Percentiles rank a stretch among this genome's conserved stretches.
phyloP scores from a whole-genome alignment of 2,888 invertebrate genomes.

The Euspilapteryx auroguttella region DNA sequence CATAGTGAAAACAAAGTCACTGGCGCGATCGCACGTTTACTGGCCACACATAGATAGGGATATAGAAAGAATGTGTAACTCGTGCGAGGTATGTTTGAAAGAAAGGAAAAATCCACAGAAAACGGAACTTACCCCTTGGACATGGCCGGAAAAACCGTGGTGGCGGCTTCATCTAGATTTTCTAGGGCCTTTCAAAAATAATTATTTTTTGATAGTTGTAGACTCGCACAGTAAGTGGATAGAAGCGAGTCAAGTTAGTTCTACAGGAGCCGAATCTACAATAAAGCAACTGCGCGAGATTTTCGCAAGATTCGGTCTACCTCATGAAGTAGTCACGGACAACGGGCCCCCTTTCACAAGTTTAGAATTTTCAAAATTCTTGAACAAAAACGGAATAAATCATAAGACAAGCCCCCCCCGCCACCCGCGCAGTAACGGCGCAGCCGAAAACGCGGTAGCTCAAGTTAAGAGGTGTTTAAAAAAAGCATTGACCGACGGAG shows the following conservation, averaged over 20 bases:
- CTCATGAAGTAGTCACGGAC: background rate
- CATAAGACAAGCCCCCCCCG: background rate
- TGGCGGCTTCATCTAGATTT: too few relatives aligned
- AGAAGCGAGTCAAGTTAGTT: background rate
- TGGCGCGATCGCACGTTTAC: too few relatives aligned
- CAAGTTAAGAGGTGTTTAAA: background rate
- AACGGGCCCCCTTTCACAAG: conserved; percentile 1
- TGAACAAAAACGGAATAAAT: background rate
- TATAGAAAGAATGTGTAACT: background rate
- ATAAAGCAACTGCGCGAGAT: background rate
- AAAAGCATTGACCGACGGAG: background rate
- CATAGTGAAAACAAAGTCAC: too few relatives aligned
- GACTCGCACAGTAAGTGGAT: conserved; percentile 2
- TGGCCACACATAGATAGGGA: conserved; percentile 1
- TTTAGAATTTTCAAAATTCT: background rate
- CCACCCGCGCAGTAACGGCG: conserved; percentile 2
- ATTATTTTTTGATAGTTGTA: background rate
- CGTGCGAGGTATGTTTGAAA: background rate
- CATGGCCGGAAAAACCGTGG: conserved; percentile 2
- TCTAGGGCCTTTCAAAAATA: background rate
- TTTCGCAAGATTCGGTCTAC: background rate
- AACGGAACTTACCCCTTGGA: background rate
- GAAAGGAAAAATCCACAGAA: background rate
- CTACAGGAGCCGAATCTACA: background rate
- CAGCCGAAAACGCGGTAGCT: background rate